Percentiles rank a stretch among this genome's conserved stretches.
These are phyloP conservation scores for Tromatobia lineatoria DNA, from an alignment of 2,888 invertebrate genomes.

Conservation along the genomic window DNA sequence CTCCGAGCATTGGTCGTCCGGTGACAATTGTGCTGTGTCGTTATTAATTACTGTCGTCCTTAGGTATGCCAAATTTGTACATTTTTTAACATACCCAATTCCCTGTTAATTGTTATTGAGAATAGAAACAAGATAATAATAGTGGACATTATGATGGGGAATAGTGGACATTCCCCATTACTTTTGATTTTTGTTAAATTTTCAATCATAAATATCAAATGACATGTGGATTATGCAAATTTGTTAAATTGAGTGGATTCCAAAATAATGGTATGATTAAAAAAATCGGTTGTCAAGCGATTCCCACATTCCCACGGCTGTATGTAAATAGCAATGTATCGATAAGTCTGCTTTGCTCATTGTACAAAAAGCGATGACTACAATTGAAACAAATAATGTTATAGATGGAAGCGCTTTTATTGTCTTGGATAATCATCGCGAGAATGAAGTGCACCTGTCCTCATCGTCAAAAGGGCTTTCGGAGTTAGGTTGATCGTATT, in stretches of 20 bases:
- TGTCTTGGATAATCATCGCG: neutral
- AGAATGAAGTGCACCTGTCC: slow-evolving; percentile 13
- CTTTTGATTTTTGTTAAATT: too few species aligned
- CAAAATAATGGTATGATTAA: too few species aligned
- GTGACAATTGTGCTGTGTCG: too few species aligned
- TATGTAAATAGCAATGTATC: neutral
- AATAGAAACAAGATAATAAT: too few species aligned
- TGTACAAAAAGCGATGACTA: neutral
- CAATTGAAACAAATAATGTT: neutral
- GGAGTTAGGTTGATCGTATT: neutral
- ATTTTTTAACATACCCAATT: too few species aligned
- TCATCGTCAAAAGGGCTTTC: neutral
- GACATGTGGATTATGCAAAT: neutral
- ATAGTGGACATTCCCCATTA: too few species aligned
- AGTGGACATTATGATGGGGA: too few species aligned
- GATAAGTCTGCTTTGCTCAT: neutral
- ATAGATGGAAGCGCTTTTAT: neutral
- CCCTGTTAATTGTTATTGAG: too few species aligned
- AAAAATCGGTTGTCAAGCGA: neutral
- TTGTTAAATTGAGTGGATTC: neutral
- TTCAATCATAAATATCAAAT: neutral
- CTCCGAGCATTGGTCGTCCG: too few species aligned
- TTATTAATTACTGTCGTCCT: too few species aligned
- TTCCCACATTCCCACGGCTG: too few species aligned
- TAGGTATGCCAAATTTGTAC: too few species aligned